Evolutionary conservation across 1,140 invertebrate species (phyloP).

Genomic region (Arctopsyche grandis): DNA sequence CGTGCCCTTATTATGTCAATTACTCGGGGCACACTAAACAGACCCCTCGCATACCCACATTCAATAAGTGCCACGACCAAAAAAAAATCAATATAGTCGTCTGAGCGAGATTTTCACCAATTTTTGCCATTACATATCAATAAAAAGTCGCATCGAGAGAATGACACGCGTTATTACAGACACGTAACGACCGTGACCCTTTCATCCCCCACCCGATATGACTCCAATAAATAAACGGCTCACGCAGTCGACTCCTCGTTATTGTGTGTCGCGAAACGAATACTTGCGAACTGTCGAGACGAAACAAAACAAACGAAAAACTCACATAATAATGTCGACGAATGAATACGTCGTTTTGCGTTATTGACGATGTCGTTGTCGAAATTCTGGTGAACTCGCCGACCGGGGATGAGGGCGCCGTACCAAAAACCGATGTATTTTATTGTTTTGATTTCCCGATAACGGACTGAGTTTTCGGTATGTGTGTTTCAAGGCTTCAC

Average conservation of each 20-base stretch:
- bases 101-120: background rate
- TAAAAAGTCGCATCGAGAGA: no score
- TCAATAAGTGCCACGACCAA: background rate
- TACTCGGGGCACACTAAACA: background rate
- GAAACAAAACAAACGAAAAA: no score
- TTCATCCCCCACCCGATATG: background rate
- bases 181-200: constrained; percentile 4
- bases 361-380: constrained; percentile 16
- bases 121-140: no score
- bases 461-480: background rate
- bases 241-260: no score
- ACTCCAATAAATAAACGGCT: background rate
- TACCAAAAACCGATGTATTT: constrained; percentile 19
- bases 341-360: constrained; percentile 10
- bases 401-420: constrained; percentile 5
- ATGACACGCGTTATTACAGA: background rate
- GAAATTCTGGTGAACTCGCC: background rate
- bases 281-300: no score
- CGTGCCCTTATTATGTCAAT: constrained; percentile 12
- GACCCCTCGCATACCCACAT: background rate
- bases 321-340: background rate
- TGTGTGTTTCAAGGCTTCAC: background rate
- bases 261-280: no score
- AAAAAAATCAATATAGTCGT: background rate
- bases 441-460: background rate